Evolutionary conservation across 2,113 vertebrate genomes (phyloP), one percentile per base, ranked within the genome.

Genomic region (Dicerorhinus sumatrensis): DNA sequence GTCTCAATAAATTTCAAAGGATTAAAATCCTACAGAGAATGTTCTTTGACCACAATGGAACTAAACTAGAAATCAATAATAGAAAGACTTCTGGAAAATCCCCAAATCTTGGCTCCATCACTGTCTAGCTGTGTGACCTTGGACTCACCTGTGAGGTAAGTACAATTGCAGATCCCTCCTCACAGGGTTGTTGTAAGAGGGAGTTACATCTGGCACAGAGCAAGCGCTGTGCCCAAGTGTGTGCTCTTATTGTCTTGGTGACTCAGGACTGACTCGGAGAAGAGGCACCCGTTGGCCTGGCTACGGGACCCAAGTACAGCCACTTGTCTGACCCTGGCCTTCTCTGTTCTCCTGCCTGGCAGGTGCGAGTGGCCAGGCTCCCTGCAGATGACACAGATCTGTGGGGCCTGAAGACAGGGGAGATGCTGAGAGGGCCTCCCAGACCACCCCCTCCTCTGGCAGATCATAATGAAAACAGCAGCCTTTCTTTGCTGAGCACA

Each of bases 51-150:
- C 65, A 84, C 86, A 72, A 3, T 13, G 67, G 79, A 82, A 81
- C 63, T 79, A 95, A 94, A 80, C 72, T 86, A 95, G 82, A 96
- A 97, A 96, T 96, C 77, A 89, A 48, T 86, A 91, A 69, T 1
- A 76, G 62, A 79, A 90, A 92, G 73, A 70, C 75, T 77, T 63
- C 56, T 91, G 94, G 97, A 91, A 96, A 96, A 89, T 36, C 79
- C 94, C 82, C 96, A 86, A 89, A 91, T 58, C 81, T 48, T 36
- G 51, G 42, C 18, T 90, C 73, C 13, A 23, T 82, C n/a, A 5
- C 25, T n/a, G 46, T 18, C 77, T 46, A 21, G 36, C 65, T 18
- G 29, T 27, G 83, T 91, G 77, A 94, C 85, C 91, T n/a, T 77
- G 95, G 63, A 88, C 76, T 77, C 69, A 51, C 54, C 75, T 27